Base-by-base conservation (phyloP, 92 coral and sea anemone genomes). In the Palythoa grandiflora region DNA sequence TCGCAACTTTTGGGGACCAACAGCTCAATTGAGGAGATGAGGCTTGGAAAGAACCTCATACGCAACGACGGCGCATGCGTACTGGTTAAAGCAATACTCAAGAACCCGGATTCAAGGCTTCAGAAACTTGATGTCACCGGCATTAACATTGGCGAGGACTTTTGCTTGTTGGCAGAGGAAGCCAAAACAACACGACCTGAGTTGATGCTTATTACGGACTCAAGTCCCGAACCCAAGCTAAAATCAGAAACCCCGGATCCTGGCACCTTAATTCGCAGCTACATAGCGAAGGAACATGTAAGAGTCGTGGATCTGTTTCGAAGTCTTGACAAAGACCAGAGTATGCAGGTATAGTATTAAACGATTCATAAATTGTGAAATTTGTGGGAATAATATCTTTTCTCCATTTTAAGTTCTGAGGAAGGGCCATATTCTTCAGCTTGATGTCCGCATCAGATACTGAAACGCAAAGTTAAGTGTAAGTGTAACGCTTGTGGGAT, bases 281-380 rank as follows among this genome's bases (percentile, higher is more conserved):
- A 95, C 92, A 95, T 95, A 4, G 92, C 98, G 10, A 93, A 92
- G 54, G 94, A 95, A 65, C 96, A 95, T 52, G 98, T 95, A 48
- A 87, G 88, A 37, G 91, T 95, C 20, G 94, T 95, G 2, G 98
- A 95, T 86, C 68, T 95, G 90, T 95, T 95, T 55, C 91, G 91
- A 3, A 91, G 88, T 80, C 86, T 95, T 20, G 98, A 95, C 84
- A 93, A 83, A 35, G 98, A 93, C 68, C 96, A 93, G 76, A 95
- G 98, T 74, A 95, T 95, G 98, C 96, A 93, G 78, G 83, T 77
- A 40, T 17, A 9, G 83, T 77, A 53, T 8, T 39, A 68, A 39
- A 0, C 44, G 19, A 38, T 2, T 40, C 3, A 72, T 38, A 14
- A 17, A 72, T n/a, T 72, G 16, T 38, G 51, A 4, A 70, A 37